Evolutionary conservation across 2,797 vertebrate species (phyloP).

Genomic region (Phaenicophaeus curvirostris): DNA sequence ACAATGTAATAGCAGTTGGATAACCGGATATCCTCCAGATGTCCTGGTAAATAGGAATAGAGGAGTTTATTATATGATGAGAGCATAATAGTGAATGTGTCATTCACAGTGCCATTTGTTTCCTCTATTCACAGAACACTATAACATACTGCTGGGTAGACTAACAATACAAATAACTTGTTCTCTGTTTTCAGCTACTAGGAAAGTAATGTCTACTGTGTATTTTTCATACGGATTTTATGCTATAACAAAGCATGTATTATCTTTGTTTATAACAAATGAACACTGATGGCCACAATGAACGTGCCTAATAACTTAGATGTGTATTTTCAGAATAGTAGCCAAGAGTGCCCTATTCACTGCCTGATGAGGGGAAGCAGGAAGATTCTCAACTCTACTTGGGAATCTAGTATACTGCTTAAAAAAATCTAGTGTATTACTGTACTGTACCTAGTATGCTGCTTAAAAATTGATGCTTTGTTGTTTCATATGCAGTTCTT

Average conservation of each 20-base stretch:
- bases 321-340: background rate
- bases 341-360: background rate
- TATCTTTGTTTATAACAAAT: background rate
- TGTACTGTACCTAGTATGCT: background rate
- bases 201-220: background rate
- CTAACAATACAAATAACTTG: background rate
- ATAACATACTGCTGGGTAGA: background rate
- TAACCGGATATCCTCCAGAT: background rate
- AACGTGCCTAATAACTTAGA: background rate
- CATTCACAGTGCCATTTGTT: background rate
- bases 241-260: background rate
- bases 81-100: background rate
- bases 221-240: background rate
- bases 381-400: background rate
- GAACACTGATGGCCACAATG: background rate
- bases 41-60: background rate
- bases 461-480: background rate
- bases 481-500: background rate
- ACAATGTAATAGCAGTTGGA: background rate
- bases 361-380: background rate
- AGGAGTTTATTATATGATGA: background rate
- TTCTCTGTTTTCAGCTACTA: background rate
- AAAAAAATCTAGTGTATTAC: background rate
- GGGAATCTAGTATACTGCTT: background rate
- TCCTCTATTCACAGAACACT: background rate